Evolutionary conservation across 2,113 vertebrate species (phyloP).

Genomic region (Leucosticte australis): DNA sequence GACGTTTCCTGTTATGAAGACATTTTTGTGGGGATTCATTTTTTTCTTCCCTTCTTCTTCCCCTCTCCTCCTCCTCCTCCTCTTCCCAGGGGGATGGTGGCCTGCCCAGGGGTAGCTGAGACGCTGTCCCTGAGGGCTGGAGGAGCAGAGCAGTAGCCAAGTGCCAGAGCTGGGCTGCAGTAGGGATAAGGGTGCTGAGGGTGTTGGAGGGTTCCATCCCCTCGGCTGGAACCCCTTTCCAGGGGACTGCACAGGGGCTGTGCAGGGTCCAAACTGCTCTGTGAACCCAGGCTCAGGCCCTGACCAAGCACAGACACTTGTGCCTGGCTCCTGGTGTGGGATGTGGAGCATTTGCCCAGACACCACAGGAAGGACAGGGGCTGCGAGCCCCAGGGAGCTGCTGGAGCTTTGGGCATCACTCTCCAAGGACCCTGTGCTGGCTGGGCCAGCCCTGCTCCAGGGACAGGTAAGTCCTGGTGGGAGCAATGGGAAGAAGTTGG

Average conservation of each 20-base stretch:
- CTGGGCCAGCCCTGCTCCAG: background rate
- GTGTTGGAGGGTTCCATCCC: accelerated
- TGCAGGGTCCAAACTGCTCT: accelerated
- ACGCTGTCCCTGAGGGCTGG: accelerated
- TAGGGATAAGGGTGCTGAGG: accelerated
- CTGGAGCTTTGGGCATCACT: accelerated
- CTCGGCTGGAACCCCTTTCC: background rate
- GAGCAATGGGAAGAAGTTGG: background rate
- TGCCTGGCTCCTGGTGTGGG: accelerated
- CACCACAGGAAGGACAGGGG: accelerated
- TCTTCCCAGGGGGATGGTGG: background rate
- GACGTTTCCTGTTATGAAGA: constrained; percentile 83
- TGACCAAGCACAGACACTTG: background rate
- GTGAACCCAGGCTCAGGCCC: background rate
- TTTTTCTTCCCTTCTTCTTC: constrained; percentile 7
- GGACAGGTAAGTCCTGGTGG: accelerated
- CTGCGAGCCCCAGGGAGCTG: accelerated
- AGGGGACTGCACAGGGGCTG: background rate
- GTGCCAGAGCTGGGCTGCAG: background rate
- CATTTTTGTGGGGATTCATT: constrained; percentile 69
- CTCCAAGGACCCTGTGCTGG: background rate
- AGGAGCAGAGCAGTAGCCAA: background rate
- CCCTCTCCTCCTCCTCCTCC: background rate
- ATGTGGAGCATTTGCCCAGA: background rate
- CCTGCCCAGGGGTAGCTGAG: background rate